Evolutionary conservation across 2,888 invertebrate species (phyloP).

Genomic region (Eupsilia transversa): DNA sequence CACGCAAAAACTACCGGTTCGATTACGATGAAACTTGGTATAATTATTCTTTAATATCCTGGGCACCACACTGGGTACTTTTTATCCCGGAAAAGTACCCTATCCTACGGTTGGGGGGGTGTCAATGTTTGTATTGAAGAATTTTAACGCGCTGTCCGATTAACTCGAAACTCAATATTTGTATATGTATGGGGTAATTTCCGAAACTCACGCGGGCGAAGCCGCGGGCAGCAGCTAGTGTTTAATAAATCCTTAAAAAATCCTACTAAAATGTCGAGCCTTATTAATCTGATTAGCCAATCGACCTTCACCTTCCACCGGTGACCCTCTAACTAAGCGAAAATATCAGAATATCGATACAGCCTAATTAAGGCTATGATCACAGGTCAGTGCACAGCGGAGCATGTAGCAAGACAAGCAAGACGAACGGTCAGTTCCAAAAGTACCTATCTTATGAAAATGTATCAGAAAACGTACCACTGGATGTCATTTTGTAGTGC

Average conservation of each 20-base stretch:
- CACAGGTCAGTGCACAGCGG: neutral
- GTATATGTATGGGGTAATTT: no score
- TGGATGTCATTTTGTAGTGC: neutral
- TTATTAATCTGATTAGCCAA: conserved; percentile 20
- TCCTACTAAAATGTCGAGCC: neutral
- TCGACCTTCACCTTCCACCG: neutral
- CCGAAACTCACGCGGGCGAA: no score
- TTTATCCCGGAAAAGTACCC: no score
- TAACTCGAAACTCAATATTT: no score
- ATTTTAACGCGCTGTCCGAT: no score
- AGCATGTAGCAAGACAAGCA: conserved; percentile 1
- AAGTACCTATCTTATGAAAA: neutral
- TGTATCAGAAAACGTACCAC: neutral
- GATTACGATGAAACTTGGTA: no score
- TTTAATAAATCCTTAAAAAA: neutral
- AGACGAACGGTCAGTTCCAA: neutral
- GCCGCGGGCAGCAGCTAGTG: no score
- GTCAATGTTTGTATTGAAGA: no score
- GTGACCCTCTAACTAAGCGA: conserved; percentile 14
- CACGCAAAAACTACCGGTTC: no score
- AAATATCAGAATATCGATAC: conserved; percentile 15
- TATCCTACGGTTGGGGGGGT: no score
- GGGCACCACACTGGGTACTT: no score
- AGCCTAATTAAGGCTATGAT: neutral
- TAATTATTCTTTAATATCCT: no score